Percentiles rank a stretch among this genome's conserved stretches.
Evolutionary conservation across 2,797 vertebrate species (phyloP).

Genomic region (Halcyon badia): DNA sequence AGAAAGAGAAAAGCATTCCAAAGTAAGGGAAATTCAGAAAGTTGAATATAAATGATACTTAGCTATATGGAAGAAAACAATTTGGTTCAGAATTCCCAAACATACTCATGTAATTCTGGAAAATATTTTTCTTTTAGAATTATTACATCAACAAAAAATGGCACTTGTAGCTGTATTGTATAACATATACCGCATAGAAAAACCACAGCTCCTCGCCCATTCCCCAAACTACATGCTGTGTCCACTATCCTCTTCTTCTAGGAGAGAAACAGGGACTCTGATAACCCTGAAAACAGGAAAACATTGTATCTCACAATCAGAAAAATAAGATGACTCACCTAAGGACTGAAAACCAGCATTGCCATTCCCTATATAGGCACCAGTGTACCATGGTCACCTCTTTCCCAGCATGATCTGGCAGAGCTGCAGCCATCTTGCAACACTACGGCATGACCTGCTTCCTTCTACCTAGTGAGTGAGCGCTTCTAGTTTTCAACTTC

Average conservation of each 20-base stretch:
- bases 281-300: neutral
- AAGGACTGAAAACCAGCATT: too few species aligned
- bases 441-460: neutral
- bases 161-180: neutral
- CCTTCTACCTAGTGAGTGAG: too few species aligned
- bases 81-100: neutral
- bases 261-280: neutral
- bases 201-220: neutral
- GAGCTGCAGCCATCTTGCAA: neutral
- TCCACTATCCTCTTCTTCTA: too few species aligned
- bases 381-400: rapidly evolving
- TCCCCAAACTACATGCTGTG: neutral
- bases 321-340: neutral
- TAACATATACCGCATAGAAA: neutral
- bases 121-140: neutral
- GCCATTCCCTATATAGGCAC: neutral
- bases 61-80: neutral
- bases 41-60: neutral
- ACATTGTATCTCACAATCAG: neutral
- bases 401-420: neutral
- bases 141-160: neutral
- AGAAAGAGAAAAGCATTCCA: neutral
- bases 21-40: neutral
- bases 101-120: neutral
- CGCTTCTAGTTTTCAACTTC: neutral